These are phyloP conservation scores for Eurystomus glaucurus DNA, from an alignment of 2,797 vertebrate species.

Conservation along the genomic window DNA sequence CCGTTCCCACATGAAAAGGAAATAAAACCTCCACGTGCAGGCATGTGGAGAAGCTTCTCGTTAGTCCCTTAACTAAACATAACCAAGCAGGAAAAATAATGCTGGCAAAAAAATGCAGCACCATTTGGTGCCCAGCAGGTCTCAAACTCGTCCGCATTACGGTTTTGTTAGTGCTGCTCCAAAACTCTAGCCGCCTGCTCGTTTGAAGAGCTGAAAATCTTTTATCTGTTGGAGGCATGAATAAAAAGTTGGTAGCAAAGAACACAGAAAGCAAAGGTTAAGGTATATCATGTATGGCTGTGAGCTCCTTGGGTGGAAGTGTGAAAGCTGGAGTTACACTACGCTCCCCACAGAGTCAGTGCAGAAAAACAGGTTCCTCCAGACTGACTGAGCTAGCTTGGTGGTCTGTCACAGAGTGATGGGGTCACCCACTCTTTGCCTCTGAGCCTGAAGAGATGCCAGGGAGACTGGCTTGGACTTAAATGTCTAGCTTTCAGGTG, in stretches of 20 bases:
- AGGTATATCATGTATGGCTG: accelerated
- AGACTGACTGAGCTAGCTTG: accelerated
- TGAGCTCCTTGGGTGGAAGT: background rate
- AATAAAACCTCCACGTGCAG: constrained; percentile 58
- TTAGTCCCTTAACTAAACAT: constrained; percentile 8
- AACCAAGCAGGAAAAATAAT: constrained; percentile 32
- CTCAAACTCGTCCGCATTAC: background rate
- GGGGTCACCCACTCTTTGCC: background rate
- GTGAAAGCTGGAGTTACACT: background rate
- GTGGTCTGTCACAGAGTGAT: background rate
- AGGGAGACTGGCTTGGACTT: background rate
- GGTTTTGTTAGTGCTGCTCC: background rate
- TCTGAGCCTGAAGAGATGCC: background rate
- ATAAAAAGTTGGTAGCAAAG: constrained; percentile 9
- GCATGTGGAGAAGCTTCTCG: constrained; percentile 56
- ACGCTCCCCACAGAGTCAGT: accelerated
- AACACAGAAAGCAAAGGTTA: constrained; percentile 12
- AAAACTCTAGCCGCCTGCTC: background rate
- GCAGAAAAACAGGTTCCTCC: background rate
- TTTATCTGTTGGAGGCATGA: background rate
- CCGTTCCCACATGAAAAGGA: constrained; percentile 40
- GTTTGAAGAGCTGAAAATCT: constrained; percentile 50
- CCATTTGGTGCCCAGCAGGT: background rate
- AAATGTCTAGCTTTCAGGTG: background rate
- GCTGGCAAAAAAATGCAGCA: background rate